Evolutionary conservation across 2,888 invertebrate species (phyloP), one percentile per base, ranked within the genome.

Genomic region (Tholera decimalis): DNA sequence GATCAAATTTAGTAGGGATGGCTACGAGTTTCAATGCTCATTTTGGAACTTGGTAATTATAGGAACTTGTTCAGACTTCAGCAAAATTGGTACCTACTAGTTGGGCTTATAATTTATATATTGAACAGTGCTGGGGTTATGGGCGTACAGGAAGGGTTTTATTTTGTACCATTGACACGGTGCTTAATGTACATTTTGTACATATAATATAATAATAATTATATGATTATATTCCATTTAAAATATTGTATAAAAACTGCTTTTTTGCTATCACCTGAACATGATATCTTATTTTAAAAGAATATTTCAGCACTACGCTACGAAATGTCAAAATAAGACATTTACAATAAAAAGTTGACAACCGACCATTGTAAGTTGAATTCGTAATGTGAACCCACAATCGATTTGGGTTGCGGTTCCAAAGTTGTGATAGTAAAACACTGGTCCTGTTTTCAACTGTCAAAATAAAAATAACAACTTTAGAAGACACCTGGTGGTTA

Each of bases 401-500:
- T 54, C 39, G 35, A 47, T 62, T 63, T 41, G 30, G 13, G 26
- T 58, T 49, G 35, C 30, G 41, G 30, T 41, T 58, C 9, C 5
- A 26, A 20, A 41, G 26, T 35, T 41, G 58, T 56, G 53, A 53
- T 46, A 22, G n/a, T 61, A 54, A 39, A 58, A 47, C 1, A 30
- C 28, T 33, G 28, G 41, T 51, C 69, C 46, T 51, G 59, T 56
- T 20, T 74, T 63, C 37, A 63, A 73, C 18, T 59, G 64, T 73
- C 75, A 71, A 61, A 61, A 74, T 71, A 61, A 26, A 74, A 57
- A 41, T 4, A 9, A 54, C 43, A 41, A 28, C 2, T 43, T 75
- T 61, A 64, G 26, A 20, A 55, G 35, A 50, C 77, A 80, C 49
- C 80, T 80, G 81, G 59, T 67, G 39, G 37, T 80, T 78, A 75